Evolutionary conservation across 2,113 vertebrate genomes (phyloP), one percentile per base, ranked within the genome.

Genomic region (Oceanites oceanicus): DNA sequence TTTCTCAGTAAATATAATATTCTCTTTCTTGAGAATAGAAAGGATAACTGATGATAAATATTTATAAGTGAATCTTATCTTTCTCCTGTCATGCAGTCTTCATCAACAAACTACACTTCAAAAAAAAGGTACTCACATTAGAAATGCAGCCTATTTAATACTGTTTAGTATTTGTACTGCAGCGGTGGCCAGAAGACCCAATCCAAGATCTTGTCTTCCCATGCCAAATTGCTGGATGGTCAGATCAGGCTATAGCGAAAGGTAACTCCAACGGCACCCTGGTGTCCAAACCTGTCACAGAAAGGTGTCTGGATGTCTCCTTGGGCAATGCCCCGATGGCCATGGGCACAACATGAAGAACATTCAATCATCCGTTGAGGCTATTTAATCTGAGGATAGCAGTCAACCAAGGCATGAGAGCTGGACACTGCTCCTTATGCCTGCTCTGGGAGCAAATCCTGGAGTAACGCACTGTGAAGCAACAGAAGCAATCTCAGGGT

Each of bases 21-120:
- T 89, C 68, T 94, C 72, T 93, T 96, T 90, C 84, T 79, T 86
- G 81, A 94, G 84, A 90, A 92, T n/a, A 79, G 66, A 81, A 92
- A 86, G 68, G 91, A 85, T 91, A 90, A 90, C 15, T 45, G 27
- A 59, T 90, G 70, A 89, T 91, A 92, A 94, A 92, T 96, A 96
- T 96, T 96, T 96, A 91, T 97, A 79, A 86, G n/a, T 68, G 52
- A 73, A 36, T 92, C 58, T 94, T 81, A 32, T 63, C 72, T 96
- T 88, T 93, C 74, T 78, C 25, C 36, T 81, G 53, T 82, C 53
- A 56, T 15, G n/a, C 56, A 94, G 27, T 42, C n/a, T 94, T 91
- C 76, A 49, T 52, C 68, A 76, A 86, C 47, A 86, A 92, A 50
- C 29, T 26, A 29, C 10, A 38, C 23, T 86, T 52, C 0, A 49